A percentile compares a stretch with the other conserved stretches of the same genome.
These are phyloP conservation scores for Psittacara wagleri DNA, from an alignment of 2,113 vertebrate genomes.

Conservation along the genomic window DNA sequence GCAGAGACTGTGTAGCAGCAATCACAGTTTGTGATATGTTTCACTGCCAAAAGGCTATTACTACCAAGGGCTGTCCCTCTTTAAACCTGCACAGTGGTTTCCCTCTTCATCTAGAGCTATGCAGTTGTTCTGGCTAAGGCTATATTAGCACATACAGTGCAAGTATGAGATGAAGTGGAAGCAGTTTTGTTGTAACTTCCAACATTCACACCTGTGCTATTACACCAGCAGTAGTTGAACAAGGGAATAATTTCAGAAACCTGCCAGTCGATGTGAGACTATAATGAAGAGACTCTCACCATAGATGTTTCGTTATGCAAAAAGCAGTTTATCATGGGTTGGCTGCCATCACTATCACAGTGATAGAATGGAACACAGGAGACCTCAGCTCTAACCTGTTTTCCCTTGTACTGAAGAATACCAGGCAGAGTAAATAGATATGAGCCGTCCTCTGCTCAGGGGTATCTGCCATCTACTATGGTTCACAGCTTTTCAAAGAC, in stretches of 20 bases:
- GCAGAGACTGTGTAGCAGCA: background rate
- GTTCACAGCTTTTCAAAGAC: background rate
- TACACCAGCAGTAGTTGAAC: background rate
- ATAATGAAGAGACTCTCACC: background rate
- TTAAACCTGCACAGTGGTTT: background rate
- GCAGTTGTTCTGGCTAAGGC: background rate
- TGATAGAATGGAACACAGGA: background rate
- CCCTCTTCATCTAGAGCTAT: background rate
- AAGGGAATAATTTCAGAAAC: background rate
- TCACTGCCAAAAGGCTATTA: background rate
- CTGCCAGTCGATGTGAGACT: background rate
- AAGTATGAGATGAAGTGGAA: background rate
- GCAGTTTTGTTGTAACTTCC: background rate
- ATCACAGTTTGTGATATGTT: background rate
- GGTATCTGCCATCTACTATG: background rate
- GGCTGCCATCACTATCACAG: background rate
- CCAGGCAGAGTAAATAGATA: background rate
- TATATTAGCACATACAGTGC: background rate
- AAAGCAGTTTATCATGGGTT: background rate
- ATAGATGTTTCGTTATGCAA: background rate
- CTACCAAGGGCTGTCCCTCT: background rate
- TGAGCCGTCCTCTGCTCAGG: background rate
- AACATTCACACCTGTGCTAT: background rate
- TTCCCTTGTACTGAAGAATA: background rate
- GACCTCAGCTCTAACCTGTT: background rate